Percentiles rank a stretch among this genome's conserved stretches.
Evolutionary conservation across 2,888 invertebrate genomes (phyloP).

Genomic region (Protodeltote pygarga): DNA sequence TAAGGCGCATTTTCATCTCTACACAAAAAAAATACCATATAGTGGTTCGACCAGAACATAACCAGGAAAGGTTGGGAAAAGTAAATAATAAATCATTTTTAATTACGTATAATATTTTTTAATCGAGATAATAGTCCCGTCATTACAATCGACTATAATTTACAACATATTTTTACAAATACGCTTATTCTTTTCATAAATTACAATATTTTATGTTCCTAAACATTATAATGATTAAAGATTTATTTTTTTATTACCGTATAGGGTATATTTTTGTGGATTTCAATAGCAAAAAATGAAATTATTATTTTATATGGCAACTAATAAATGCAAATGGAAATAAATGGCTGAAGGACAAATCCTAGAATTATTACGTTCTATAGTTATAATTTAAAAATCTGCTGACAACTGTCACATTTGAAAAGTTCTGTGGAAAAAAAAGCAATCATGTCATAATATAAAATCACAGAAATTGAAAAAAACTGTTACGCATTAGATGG

Average conservation of each 20-base stretch:
- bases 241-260: conserved; percentile 36
- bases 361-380: too few relatives aligned
- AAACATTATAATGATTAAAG: conserved; percentile 43
- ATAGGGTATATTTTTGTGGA: conserved; percentile 28
- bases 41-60: too few relatives aligned
- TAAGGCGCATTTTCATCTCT: too few relatives aligned
- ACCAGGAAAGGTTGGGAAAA: too few relatives aligned
- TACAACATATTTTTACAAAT: conserved; percentile 61
- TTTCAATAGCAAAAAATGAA: conserved; percentile 18
- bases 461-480: conserved; percentile 1
- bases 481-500: conserved; percentile 1
- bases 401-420: too few relatives aligned
- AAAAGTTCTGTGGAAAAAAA: background rate
- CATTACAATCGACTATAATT: conserved; percentile 63
- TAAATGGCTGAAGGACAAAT: conserved; percentile 18
- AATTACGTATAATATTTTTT: conserved; percentile 68
- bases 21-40: too few relatives aligned
- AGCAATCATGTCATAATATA: background rate
- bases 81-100: conserved; percentile 59
- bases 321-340: conserved; percentile 48
- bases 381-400: too few relatives aligned
- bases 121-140: conserved; percentile 49
- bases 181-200: conserved; percentile 48
- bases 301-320: conserved; percentile 49
- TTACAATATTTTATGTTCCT: conserved; percentile 52